Evolutionary conservation across 64 coral and sea anemone species (phyloP).

Genomic region (Actinia equina): DNA sequence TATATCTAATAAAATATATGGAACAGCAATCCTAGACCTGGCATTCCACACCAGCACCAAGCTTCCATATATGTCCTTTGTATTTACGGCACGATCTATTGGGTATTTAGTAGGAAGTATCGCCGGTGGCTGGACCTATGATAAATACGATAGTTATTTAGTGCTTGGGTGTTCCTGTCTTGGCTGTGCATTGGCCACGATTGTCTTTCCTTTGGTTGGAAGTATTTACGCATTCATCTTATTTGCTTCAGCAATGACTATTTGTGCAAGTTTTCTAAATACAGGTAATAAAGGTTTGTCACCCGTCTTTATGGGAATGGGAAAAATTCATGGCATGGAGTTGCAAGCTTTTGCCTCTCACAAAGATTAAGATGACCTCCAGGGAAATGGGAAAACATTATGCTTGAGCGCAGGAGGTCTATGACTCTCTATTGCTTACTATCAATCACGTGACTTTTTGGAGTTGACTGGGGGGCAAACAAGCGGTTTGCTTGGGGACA

Average conservation of each 20-base stretch:
- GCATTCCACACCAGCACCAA: slow-evolving; percentile 27
- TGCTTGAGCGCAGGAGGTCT: too few species aligned
- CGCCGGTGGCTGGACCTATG: slow-evolving; percentile 76
- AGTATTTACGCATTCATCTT: slow-evolving; percentile 56
- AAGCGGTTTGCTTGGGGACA: too few species aligned
- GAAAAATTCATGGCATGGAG: too few species aligned
- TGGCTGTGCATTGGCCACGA: slow-evolving; percentile 53
- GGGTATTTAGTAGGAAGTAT: slow-evolving; percentile 84
- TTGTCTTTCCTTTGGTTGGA: slow-evolving; percentile 50
- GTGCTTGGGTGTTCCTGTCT: slow-evolving; percentile 75
- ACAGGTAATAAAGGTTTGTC: slow-evolving; percentile 45
- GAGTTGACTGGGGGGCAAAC: too few species aligned
- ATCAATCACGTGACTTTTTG: too few species aligned
- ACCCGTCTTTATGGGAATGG: too few species aligned
- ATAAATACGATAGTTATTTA: slow-evolving; percentile 70
- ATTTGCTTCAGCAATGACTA: slow-evolving; percentile 35
- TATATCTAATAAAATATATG: slow-evolving; percentile 59
- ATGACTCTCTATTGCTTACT: too few species aligned
- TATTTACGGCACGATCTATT: slow-evolving; percentile 75
- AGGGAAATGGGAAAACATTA: too few species aligned
- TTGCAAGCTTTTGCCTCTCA: too few species aligned
- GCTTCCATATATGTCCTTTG: slow-evolving; percentile 70
- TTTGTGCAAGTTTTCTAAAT: slow-evolving; percentile 62
- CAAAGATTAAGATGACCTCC: too few species aligned
- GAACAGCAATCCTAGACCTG: slow-evolving; percentile 78